Evolutionary conservation across 2,888 invertebrate genomes (phyloP).

Genomic region (Pinctada fucata): DNA sequence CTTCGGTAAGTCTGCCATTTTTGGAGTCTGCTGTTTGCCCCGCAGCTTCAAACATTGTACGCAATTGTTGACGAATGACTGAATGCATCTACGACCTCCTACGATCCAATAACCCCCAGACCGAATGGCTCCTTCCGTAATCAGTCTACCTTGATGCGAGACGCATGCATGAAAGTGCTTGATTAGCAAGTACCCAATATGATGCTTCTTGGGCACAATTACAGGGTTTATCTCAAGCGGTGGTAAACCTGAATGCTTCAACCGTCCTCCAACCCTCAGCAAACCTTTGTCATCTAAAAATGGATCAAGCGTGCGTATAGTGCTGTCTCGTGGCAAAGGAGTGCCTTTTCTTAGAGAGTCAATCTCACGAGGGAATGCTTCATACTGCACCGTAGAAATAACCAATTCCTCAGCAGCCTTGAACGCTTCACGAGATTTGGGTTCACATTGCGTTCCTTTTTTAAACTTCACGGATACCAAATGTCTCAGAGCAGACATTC

Average conservation of each 20-base stretch:
- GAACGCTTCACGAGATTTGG: background rate
- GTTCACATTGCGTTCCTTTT: background rate
- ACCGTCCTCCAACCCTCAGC: conserved; percentile 37
- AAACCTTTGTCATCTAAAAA: conserved; percentile 36
- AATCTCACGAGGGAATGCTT: background rate
- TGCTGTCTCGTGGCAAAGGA: no score
- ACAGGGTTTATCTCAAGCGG: conserved; percentile 34
- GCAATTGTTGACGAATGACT: conserved; percentile 30
- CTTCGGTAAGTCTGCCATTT: conserved; percentile 35
- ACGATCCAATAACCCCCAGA: conserved; percentile 43
- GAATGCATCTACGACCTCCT: conserved; percentile 31
- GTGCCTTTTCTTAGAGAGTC: background rate
- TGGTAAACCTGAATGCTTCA: conserved; percentile 16
- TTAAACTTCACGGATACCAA: background rate
- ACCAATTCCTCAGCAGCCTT: background rate
- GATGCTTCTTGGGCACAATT: conserved; percentile 23
- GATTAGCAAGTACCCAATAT: conserved; percentile 36
- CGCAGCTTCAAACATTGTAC: conserved; percentile 26
- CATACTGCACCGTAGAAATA: background rate
- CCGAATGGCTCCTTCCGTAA: conserved; percentile 43
- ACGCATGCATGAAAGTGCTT: conserved; percentile 36
- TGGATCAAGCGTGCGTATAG: no score
- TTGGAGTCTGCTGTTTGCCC: conserved; percentile 16
- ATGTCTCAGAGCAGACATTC: no score
- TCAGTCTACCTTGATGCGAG: conserved; percentile 42